Base-by-base conservation (phyloP, 1,140 invertebrate genomes). In the Anagrus nilaparvatae region DNA sequence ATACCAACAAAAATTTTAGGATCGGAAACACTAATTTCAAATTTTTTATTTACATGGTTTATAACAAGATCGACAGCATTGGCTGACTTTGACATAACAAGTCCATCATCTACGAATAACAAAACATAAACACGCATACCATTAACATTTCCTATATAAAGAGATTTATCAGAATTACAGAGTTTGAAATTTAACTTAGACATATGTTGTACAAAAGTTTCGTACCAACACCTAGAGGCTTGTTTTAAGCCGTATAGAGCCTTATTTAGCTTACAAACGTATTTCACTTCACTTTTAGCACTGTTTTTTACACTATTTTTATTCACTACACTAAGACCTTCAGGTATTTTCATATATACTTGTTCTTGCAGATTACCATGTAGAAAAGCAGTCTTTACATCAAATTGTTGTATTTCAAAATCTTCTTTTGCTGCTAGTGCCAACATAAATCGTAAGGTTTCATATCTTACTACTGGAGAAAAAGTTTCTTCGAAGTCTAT, bases 271-370 rank as follows among this genome's bases (percentile, higher is more conserved):
- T 51, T 51, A 23, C 49, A 58, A 14, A 57, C 53, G n/a, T 18
- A 46, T 14, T 25, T 47, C 46, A 12, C 42, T 31, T 28, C n/a
- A n/a, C n/a, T n/a, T n/a, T n/a, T n/a, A 41, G 14, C 23, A n/a
- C n/a, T n/a, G n/a, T n/a, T n/a, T n/a, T n/a, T n/a, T n/a, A n/a
- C n/a, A n/a, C n/a, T n/a, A n/a, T n/a, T n/a, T 18, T 4, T 12
- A 20, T 9, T 18, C 17, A 35, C 5, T n/a, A n/a, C n/a, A 35
- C 19, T 3, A 2, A 35, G 10, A 5, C 54, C 58, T 42, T 59
- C 45, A 9, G 62, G 60, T 41, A 63, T 55, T 25, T 54, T 34
- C 55, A 69, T 63, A 39, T 51, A 67, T 3, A 67, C 47, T 14
- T 55, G 50, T 47, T 69, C 59, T 9, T 63, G 40, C 8, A 68